Evolutionary conservation across 2,113 vertebrate species (phyloP).

Genomic region (Arvicanthis niloticus): DNA sequence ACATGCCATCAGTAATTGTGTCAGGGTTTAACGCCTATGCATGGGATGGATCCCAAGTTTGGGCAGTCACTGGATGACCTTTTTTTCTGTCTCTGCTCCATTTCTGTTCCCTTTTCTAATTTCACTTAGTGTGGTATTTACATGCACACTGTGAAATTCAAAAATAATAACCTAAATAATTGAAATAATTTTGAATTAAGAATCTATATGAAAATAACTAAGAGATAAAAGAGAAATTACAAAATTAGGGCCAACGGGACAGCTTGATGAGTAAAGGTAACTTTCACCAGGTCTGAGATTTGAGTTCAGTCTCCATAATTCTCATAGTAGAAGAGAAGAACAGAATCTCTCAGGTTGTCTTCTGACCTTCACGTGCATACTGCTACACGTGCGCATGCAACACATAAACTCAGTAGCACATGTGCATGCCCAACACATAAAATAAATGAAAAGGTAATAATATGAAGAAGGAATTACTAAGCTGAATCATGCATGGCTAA

Average conservation of each 20-base stretch:
- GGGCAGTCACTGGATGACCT: no score
- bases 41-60: no score
- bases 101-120: constrained; percentile 15
- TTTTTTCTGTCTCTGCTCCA: no score
- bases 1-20: no score
- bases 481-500: not conserved
- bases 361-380: not conserved
- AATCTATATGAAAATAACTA: not conserved
- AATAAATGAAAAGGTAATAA: not conserved
- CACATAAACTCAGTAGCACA: not conserved
- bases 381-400: not conserved
- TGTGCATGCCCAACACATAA: not conserved
- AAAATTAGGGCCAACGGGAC: not conserved
- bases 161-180: constrained; percentile 52
- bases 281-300: no score
- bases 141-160: not conserved
- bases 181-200: constrained; percentile 44
- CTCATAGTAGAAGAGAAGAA: not conserved
- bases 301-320: no score
- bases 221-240: not conserved
- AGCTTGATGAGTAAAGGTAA: not conserved
- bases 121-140: not conserved
- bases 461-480: not conserved
- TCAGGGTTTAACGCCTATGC: no score
- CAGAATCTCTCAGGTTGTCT: not conserved